Evolutionary conservation across 2,797 vertebrate genomes (phyloP).

Genomic region (Hapalemur alaotrensis): DNA sequence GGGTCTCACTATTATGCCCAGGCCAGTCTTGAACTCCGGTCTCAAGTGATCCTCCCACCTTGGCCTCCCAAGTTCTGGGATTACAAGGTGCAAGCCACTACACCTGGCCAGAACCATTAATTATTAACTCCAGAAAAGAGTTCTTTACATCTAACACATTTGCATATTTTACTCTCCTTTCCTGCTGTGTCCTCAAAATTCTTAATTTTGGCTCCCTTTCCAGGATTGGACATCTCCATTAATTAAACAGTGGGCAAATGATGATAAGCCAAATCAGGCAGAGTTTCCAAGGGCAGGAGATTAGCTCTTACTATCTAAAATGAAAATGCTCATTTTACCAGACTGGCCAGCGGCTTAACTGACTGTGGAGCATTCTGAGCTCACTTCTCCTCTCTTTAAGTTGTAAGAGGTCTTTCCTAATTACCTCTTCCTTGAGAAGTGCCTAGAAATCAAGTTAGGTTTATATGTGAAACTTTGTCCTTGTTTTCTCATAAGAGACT

Average conservation of each 20-base stretch:
- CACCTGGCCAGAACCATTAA: not conserved
- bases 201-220: not conserved
- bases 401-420: not conserved
- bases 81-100: not conserved
- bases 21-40: not conserved
- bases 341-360: not conserved
- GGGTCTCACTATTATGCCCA: not conserved
- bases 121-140: not conserved
- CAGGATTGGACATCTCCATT: not conserved
- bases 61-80: not conserved
- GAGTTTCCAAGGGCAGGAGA: not conserved
- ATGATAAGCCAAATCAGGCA: not conserved
- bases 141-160: slow-evolving; percentile 1
- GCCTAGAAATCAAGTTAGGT: not conserved
- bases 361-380: not conserved
- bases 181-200: not conserved
- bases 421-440: not conserved
- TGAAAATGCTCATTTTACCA: slow-evolving; percentile 10
- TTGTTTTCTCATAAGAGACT: not conserved
- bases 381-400: not conserved
- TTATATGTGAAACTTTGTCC: not conserved
- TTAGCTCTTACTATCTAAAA: not conserved
- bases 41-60: not conserved
- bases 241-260: not conserved
- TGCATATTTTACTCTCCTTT: not conserved